Evolutionary conservation across 2,113 vertebrate genomes (phyloP), one percentile per base, ranked within the genome.

Genomic region (Erpornis zantholeuca): DNA sequence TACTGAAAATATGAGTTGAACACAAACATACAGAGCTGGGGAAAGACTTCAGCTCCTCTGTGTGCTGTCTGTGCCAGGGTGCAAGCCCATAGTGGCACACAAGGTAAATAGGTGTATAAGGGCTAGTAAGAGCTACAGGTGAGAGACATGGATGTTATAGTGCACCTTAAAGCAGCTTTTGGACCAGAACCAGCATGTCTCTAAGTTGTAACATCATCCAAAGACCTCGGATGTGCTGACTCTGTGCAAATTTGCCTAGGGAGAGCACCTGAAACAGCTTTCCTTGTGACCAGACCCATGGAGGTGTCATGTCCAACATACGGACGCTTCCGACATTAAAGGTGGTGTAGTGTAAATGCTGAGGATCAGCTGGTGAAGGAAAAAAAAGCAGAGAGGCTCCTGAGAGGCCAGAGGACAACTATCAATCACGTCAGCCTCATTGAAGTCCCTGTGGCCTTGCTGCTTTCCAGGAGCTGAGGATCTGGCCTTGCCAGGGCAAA

Each of bases 401-500:
- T 42, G 40, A 85, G 70, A 84, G 36, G 66, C 35, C 71, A 77
- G 47, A 77, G 33, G 35, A 88, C n/a, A 82, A 25, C 31, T 61
- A 57, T 80, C 85, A 72, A n/a, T 88, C 78, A 82, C 0, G 0
- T 82, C 44, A 77, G 64, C 19, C 47, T 35, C 1, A 7, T 50
- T 66, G 71, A 95, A 80, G 27, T 73, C 69, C 36, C 29, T 40
- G 24, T 50, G 83, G 71, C 64, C 11, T 80, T 56, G 52, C 44
- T 75, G 72, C 71, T 94, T 73, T 93, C 40, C 68, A 75, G 85
- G 59, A 90, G 36, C 64, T 57, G 44, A 81, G 40, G 61, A 81
- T 93, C 64, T 84, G 69, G 93, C 60, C 52, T 90, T 90, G 31
- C 52, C 75, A 85, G 86, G 49, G 63, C 12, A 84, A 82, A 70